Base-by-base conservation (phyloP, 2,113 vertebrate genomes). In the Tangachromis dhanisi region DNA sequence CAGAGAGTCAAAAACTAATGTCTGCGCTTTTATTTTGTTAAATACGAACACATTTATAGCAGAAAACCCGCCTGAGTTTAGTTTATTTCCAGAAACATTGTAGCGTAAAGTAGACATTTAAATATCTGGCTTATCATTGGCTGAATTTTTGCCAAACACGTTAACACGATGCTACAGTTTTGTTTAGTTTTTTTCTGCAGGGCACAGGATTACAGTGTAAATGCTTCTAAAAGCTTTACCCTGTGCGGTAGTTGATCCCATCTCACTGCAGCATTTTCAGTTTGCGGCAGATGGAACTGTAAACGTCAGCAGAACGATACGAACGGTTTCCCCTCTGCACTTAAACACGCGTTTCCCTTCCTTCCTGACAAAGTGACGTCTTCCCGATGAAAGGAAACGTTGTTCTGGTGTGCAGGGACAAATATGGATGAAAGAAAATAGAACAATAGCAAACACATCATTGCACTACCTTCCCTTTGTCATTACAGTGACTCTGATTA, bases 311-410 rank as follows among this genome's bases (percentile, higher is more conserved):
- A 0, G 40, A 29, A 24, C 24, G 8, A 45, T 14, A 42, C 7
- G 7, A 71, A 42, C 7, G 2, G 12, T 71, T 71, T 42, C 21
- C 68, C 21, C 38, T 71, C 66, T 42, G 2, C 59, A 19, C 31
- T 12, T 35, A 1, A 16, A 6, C 1, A 10, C 8, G 1, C 0
- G 7, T 40, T 21, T 10, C 8, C 59, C 29, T 53, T 59, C 55
- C 86, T 79, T 83, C 47, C 68, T 42, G 83, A 29, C 2, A 1
- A 53, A 66, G 19, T 38, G 3, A 71, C 7, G 1, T 35, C 4
- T 71, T 80, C 84, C 55, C 11, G 8, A 24, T 81, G 26, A 53
- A 11, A 80, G 40, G 57, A 84, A 85, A 24, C 5, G 3, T 35
- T 0, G 26, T 31, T 88, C 42, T 4, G 2, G 21, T 59, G 11